Evolutionary conservation across 2,113 vertebrate genomes (phyloP).

Genomic region (Oceanites oceanicus): DNA sequence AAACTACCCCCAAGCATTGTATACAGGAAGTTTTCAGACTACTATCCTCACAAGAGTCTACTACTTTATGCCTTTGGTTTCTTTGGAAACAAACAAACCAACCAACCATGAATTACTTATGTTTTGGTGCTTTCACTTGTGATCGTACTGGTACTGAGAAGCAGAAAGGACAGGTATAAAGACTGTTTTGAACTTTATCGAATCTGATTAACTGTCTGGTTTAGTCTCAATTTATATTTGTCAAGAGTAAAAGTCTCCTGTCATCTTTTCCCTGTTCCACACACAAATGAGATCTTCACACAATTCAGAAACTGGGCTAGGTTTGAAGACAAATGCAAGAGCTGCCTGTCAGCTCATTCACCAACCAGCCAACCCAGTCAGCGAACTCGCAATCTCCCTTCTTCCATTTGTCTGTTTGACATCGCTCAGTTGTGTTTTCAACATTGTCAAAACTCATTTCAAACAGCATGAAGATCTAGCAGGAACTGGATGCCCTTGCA

Average conservation of each 20-base stretch:
- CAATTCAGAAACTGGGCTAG: not conserved
- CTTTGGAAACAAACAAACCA: not conserved
- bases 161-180: not conserved
- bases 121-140: not conserved
- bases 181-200: not conserved
- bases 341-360: not conserved
- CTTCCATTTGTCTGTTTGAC: not conserved
- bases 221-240: not conserved
- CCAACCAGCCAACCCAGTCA: not conserved
- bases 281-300: not conserved
- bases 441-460: not conserved
- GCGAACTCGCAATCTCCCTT: not conserved
- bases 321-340: not conserved
- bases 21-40: not conserved
- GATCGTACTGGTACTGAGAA: not conserved
- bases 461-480: not conserved
- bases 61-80: not conserved
- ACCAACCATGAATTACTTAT: not conserved
- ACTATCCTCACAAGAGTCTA: not conserved
- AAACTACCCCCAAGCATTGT: not conserved
- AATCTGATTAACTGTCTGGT: conserved; percentile 12
- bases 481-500: not conserved
- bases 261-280: not conserved
- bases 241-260: not conserved
- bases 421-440: not conserved